phyloP scores from a whole-genome alignment of 2,888 invertebrate species.

The Trachelus troglodyta region DNA sequence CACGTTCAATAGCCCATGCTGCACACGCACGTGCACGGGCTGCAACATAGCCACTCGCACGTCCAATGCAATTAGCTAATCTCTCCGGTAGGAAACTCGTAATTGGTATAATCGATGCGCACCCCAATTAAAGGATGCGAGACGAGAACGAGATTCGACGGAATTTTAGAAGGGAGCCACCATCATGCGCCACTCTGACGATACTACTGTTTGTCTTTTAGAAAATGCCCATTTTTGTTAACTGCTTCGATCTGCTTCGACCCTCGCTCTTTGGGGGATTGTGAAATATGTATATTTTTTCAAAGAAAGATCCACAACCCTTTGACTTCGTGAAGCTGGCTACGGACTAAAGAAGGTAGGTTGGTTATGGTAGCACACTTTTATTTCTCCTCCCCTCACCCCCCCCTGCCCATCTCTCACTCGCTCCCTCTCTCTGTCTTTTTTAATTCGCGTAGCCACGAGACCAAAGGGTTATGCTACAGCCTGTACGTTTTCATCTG shows the following conservation, averaged over 20 bases:
- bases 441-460: not conserved
- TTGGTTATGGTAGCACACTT: not conserved
- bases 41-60: conserved; percentile 14
- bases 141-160: conserved; percentile 56
- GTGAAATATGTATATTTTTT: not conserved
- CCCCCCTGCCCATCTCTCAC: not conserved
- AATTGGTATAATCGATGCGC: conserved; percentile 61
- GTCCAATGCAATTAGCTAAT: conserved; percentile 55
- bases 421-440: not conserved
- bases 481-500: conserved; percentile 11
- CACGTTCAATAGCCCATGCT: conserved; percentile 42
- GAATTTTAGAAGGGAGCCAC: not conserved
- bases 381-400: conserved; percentile 14
- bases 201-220: not conserved
- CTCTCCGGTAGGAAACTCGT: conserved; percentile 55
- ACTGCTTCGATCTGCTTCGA: not conserved
- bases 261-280: not conserved
- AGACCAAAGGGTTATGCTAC: not conserved
- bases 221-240: not conserved
- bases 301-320: not conserved
- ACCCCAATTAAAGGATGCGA: conserved; percentile 49
- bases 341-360: not conserved
- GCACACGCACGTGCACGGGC: conserved; percentile 8
- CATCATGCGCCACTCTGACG: not conserved
- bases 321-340: not conserved